A percentile compares a stretch with the other conserved stretches of the same genome.
phyloP scores from a whole-genome alignment of 2,113 vertebrate genomes.

The Ancistrus triradiatus region DNA sequence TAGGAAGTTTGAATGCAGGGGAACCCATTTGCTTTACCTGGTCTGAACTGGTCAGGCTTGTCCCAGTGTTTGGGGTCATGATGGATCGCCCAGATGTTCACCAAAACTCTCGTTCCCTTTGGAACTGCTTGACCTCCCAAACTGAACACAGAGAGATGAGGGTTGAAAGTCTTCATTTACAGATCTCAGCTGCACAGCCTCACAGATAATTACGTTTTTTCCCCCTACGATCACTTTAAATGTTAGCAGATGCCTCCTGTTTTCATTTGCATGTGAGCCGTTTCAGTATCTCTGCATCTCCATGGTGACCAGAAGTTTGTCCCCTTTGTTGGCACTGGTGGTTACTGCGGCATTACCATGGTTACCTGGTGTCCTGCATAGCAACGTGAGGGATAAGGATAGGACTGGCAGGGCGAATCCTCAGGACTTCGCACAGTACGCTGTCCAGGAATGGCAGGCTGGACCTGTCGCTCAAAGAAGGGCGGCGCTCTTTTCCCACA shows the following conservation, averaged over 20 bases:
- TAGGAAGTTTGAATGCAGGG: no score
- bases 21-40: constrained; percentile 40
- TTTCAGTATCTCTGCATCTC: constrained; percentile 4
- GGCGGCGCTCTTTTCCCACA: constrained; percentile 54
- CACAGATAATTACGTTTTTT: no score
- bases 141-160: constrained; percentile 41
- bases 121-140: constrained; percentile 56
- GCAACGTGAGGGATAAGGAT: constrained; percentile 72
- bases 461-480: constrained; percentile 56
- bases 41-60: constrained; percentile 54
- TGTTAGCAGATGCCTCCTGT: neutral
- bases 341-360: constrained; percentile 36
- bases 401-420: constrained; percentile 71
- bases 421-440: constrained; percentile 71
- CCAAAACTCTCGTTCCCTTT: constrained; percentile 65
- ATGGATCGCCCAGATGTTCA: constrained; percentile 76
- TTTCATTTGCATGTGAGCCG: neutral
- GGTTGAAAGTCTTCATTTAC: no score
- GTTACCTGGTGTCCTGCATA: constrained; percentile 63
- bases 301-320: constrained; percentile 30
- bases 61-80: constrained; percentile 68
- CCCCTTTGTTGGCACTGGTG: constrained; percentile 15
- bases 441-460: constrained; percentile 66
- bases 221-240: no score
- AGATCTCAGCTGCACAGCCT: no score